Evolutionary conservation across 2,113 vertebrate species (phyloP).

Genomic region (Cromileptes altivelis): DNA sequence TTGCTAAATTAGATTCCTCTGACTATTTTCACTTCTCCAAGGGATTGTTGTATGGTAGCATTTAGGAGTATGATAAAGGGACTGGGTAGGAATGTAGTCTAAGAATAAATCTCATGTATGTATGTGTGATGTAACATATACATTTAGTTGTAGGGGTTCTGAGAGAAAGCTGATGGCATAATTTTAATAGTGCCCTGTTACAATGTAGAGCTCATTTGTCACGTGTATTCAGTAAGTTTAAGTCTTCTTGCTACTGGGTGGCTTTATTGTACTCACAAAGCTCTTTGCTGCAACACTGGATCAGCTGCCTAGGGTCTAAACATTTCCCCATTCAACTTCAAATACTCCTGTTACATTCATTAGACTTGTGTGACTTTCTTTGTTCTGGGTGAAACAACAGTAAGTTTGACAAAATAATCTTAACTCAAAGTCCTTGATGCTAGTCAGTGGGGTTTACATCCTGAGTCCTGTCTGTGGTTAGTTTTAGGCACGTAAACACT

Average conservation of each 20-base stretch:
- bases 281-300: slow-evolving; percentile 7
- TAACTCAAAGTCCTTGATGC: not conserved
- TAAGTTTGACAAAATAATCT: not conserved
- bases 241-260: slow-evolving; percentile 15
- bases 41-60: not conserved
- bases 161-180: not conserved
- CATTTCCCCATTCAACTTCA: not conserved
- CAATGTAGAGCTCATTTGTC: slow-evolving; percentile 13
- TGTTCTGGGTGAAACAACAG: too few species aligned
- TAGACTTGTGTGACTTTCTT: not conserved
- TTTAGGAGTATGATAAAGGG: not conserved
- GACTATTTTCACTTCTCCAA: not conserved
- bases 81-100: not conserved
- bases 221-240: not conserved
- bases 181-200: slow-evolving; percentile 9
- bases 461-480: too few species aligned
- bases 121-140: not conserved
- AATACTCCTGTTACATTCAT: too few species aligned
- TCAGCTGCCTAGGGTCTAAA: not conserved
- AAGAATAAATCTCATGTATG: not conserved
- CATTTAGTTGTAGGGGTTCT: not conserved
- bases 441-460: too few species aligned
- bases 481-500: too few species aligned
- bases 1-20: not conserved
- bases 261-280: slow-evolving; percentile 37